phyloP scores from a whole-genome alignment of 2,888 invertebrate species.

The Cheilosia scutellata region DNA sequence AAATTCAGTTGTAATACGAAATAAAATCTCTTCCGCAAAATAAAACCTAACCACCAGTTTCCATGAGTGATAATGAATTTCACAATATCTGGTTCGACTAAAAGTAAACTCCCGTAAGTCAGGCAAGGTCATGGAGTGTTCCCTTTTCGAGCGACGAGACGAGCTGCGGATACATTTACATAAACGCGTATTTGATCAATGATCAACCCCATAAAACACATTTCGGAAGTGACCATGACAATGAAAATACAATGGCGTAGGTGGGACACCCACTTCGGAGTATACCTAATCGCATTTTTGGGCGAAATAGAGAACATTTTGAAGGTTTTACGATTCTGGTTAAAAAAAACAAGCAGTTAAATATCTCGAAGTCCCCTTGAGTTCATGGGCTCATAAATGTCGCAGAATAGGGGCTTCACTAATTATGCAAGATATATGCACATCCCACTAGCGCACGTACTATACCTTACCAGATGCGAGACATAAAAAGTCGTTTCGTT shows the following conservation, averaged over 20 bases:
- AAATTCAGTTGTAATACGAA: not conserved
- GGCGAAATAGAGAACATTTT: not conserved
- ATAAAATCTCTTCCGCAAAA: slow-evolving; percentile 17
- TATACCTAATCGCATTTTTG: not conserved
- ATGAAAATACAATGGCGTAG: slow-evolving; percentile 48
- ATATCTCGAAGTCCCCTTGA: not conserved
- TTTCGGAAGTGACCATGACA: slow-evolving; percentile 66
- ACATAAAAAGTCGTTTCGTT: too few species aligned
- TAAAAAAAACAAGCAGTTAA: not conserved
- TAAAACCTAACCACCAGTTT: not conserved
- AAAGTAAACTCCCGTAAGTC: slow-evolving; percentile 35
- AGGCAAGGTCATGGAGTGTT: slow-evolving; percentile 49
- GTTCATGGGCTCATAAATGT: not conserved
- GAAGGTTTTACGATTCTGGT: not conserved
- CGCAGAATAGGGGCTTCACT: not conserved
- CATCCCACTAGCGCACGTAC: too few species aligned
- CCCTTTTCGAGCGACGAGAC: slow-evolving; percentile 19
- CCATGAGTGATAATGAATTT: slow-evolving; percentile 33
- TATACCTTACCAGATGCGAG: too few species aligned
- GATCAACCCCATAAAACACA: slow-evolving; percentile 49
- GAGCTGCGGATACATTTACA: slow-evolving; percentile 41
- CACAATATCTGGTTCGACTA: slow-evolving; percentile 36
- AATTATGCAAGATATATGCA: too few species aligned
- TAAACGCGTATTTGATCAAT: slow-evolving; percentile 38
- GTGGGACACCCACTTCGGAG: not conserved